Base-by-base conservation (phyloP, 2,888 invertebrate genomes). In the Glyphotaelius pellucidus region DNA sequence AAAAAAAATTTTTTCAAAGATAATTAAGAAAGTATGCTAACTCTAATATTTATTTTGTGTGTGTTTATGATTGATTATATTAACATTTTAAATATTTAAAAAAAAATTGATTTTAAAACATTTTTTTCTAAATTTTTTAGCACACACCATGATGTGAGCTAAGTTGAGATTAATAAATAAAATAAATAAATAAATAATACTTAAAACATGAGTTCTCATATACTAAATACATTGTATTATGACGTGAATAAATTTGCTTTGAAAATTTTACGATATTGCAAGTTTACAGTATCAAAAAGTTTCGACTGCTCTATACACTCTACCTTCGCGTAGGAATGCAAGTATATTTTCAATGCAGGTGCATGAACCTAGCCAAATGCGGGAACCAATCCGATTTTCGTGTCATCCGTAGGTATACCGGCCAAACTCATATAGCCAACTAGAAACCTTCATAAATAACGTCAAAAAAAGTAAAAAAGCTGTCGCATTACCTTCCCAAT, bases 321-420 rank as follows among this genome's bases (percentile, higher is more conserved):
- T 12, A 31, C 88, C 31, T 52, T n/a, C 25, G 38, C 80, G 12
- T 47, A 80, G 80, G 80, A 89, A 89, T 89, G 89, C 42, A 47
- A n/a, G 80, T 52, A 81, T n/a, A 67, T 67, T 67, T 67, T 67
- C n/a, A 80, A 83, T 83, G 83, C 47, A 81, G 90, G 90, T 52
- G 90, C 19, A 88, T 88, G 88, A 42, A 86, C 86, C 86, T 88
- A 88, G 67, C 67, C 31, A 88, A 88, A 88, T 88, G 67, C 88
- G 88, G 88, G 88, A 88, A n/a, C 52, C 88, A 35, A 88, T 88
- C 79, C 88, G 67, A 88, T 88, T 31, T 86, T 86, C 7, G 35
- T 83, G 83, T 83, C 83, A 83, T 83, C 15, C 25, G 67, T 52
- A 9, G 30, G 31, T 31, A 42, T 12, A 32, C 67, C 52, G 15